Conservation (phyloP, 2,797 vertebrate species). For the Enteromius unitaeniatus region DNA sequence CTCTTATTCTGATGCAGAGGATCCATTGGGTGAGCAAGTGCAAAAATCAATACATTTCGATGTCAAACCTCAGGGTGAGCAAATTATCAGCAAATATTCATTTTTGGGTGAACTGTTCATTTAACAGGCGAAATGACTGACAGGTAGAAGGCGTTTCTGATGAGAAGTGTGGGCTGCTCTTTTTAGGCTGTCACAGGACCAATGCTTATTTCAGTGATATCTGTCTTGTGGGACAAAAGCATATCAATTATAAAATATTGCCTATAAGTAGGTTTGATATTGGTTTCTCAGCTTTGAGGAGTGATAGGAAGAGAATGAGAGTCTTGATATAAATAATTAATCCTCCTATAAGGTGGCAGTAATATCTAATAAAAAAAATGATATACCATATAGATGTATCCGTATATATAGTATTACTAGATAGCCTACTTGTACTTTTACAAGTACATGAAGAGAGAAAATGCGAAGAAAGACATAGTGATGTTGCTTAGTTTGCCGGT, state of each 20-base stretch:
- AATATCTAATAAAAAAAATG: neutral
- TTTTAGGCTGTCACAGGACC: neutral
- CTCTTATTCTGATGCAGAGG: neutral
- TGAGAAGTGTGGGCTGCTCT: neutral
- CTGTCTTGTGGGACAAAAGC: neutral
- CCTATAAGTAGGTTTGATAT: neutral
- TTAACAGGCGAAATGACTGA: neutral
- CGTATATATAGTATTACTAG: neutral
- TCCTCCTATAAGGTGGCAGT: neutral
- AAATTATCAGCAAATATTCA: neutral
- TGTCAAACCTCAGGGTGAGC: neutral
- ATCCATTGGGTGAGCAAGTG: neutral
- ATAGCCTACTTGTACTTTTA: neutral
- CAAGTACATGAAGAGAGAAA: neutral
- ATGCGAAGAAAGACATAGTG: neutral
- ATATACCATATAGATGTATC: neutral
- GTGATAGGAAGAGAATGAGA: neutral
- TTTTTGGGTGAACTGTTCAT: neutral
- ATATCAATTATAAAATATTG: neutral
- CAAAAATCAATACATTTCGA: neutral
- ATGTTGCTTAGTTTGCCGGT: neutral
- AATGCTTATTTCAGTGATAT: neutral
- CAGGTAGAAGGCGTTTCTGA: neutral
- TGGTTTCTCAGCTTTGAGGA: neutral
- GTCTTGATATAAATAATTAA: neutral